Evolutionary conservation across 1,140 invertebrate genomes (phyloP).

Genomic region (Chrysopa pallens): DNA sequence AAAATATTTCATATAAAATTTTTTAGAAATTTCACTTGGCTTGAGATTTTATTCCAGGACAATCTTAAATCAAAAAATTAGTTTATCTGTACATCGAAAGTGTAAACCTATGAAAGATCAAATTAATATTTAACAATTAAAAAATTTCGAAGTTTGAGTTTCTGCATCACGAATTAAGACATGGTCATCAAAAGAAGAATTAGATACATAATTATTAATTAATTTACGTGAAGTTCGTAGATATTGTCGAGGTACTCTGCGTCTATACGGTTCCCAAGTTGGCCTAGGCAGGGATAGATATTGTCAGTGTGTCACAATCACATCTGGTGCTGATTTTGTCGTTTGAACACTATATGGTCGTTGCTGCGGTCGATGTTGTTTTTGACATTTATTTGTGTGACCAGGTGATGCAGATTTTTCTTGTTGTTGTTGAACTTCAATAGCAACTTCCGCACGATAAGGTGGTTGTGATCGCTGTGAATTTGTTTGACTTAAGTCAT

Average conservation of each 20-base stretch:
- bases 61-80: too few relatives aligned
- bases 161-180: too few relatives aligned
- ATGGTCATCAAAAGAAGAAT: too few relatives aligned
- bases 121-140: too few relatives aligned
- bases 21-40: too few relatives aligned
- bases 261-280: conserved; percentile 36
- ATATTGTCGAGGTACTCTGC: conserved; percentile 30
- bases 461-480: conserved; percentile 19
- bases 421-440: conserved; percentile 32
- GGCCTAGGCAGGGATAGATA: conserved; percentile 15
- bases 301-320: conserved; percentile 67
- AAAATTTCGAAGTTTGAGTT: too few relatives aligned
- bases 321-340: conserved; percentile 71
- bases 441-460: conserved; percentile 42
- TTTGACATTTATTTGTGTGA: conserved; percentile 4
- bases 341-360: conserved; percentile 54
- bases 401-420: conserved; percentile 2
- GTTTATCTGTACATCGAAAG: too few relatives aligned
- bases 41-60: too few relatives aligned
- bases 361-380: conserved; percentile 12
- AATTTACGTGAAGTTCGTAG: conserved; percentile 11
- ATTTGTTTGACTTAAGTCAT: conserved; percentile 6
- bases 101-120: too few relatives aligned
- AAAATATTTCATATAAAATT: too few relatives aligned
- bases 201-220: neutral